Evolutionary conservation across 2,888 invertebrate genomes (phyloP), one percentile per base, ranked within the genome.

Genomic region (Digitonthophagus gazella): DNA sequence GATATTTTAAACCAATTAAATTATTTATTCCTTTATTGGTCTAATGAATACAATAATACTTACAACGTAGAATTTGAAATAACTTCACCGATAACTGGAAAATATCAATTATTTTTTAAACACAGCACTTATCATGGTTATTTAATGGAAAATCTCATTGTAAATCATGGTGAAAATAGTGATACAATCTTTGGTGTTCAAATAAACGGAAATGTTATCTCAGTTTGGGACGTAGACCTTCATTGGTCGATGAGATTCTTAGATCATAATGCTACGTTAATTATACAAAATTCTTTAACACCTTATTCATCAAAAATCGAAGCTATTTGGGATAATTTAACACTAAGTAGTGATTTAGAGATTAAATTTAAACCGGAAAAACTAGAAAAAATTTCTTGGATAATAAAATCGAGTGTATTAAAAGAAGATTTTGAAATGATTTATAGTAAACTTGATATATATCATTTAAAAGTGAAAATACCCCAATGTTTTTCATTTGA

Each of bases 1-100:
- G 71, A 75, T 66, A 15, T 76, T 2, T 72, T 76, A 14, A 72
- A 71, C 3, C 72, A 75, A 61, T 70, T 69, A n/a, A 75, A 76
- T 71, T 71, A 72, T 22, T 65, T 66, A 8, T 44, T 72, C 5
- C 28, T 73, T 3, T 58, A 66, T 1, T 73, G 72, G 73, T 65
- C 65, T 54, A 66, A 44, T 63, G 71, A 72, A 44, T 64, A 69
- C 1, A 15, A 68, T 14, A 61, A 15, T 8, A 72, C 58, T 11
- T 58, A 54, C 15, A 54, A 20, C 14, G 61, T 69, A 1, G 15
- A 69, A 58, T 65, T 75, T 18, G 72, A 74, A 67, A 56, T 76
- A 3, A 72, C 69, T 15, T 76, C 73, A 5, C 75, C 76, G 0
- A 70, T 75, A 8, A 71, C 75, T 1, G 76, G 76, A 5, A 66